These are phyloP conservation scores for Microdon myrmicae DNA, from an alignment of 2,888 invertebrate genomes.

Conservation along the genomic window DNA sequence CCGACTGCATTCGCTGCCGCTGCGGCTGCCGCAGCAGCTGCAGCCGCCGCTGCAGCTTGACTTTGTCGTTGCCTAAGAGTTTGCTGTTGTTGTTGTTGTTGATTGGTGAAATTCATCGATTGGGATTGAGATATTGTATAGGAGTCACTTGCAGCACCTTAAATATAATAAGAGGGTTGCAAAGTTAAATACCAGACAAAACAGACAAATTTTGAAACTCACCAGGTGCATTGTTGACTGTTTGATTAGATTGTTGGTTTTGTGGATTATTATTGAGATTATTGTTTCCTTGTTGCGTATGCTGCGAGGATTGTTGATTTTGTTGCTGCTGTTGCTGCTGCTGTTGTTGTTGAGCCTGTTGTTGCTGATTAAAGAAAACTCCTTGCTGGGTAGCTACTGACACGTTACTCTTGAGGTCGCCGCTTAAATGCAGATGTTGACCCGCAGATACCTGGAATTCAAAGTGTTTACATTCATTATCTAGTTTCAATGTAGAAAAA, in stretches of 20 bases:
- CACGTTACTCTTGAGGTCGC: conserved; percentile 78
- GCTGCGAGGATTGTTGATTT: conserved; percentile 55
- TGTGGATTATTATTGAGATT: conserved; percentile 56
- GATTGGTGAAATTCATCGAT: conserved; percentile 86
- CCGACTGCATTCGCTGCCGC: conserved; percentile 64
- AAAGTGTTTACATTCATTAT: too few relatives aligned
- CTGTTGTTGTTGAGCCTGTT: conserved; percentile 61
- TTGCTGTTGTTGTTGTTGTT: conserved; percentile 66
- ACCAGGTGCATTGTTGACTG: conserved; percentile 65
- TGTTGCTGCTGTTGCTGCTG: conserved; percentile 65
- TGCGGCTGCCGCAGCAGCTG: conserved; percentile 64
- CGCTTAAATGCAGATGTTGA: conserved; percentile 83
- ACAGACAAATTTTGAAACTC: conserved; percentile 29
- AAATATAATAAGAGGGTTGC: too few relatives aligned
- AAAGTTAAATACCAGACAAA: not conserved
- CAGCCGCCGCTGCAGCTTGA: conserved; percentile 61
- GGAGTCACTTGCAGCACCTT: conserved; percentile 66
- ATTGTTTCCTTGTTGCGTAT: conserved; percentile 64
- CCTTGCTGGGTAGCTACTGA: conserved; percentile 88
- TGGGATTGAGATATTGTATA: conserved; percentile 86
- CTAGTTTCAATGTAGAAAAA: too few relatives aligned
- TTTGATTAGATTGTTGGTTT: conserved; percentile 63
- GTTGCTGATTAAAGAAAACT: conserved; percentile 75
- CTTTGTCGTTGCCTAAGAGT: conserved; percentile 56
- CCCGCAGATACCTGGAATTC: conserved; percentile 83